Evolutionary conservation across 1,140 invertebrate genomes (phyloP), one percentile per base, ranked within the genome.

Genomic region (Trypoxylus dichotomus): DNA sequence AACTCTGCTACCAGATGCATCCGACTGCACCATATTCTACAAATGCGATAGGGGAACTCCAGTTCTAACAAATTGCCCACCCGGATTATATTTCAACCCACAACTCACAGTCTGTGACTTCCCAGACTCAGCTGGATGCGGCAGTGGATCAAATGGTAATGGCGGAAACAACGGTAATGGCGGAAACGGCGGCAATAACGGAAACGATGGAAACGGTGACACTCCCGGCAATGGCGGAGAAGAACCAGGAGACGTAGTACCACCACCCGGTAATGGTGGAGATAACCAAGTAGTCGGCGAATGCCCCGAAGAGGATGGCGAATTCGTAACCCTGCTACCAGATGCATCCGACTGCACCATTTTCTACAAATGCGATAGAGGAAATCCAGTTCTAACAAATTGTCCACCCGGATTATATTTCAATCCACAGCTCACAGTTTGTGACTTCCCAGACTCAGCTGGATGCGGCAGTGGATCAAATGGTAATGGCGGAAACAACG

Each of bases 361-460:
- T 37, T 92, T 89, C 85, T 91, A 88, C 83, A 86, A 87, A 79
- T 91, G 91, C 77, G 81, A 82, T 32, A 82, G 88, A 58, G 89
- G 90, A 0, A 43, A 82, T 10, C 87, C 89, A 43, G 81, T 88
- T 6, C 79, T 86, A 27, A 84, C 87, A 42, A 19, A 79, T 1
- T 93, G 91, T 79, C 82, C 86, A 0, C 75, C 77, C 0, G 84
- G 83, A 1, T 79, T 89, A 0, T 81, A 87, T 43, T 92, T 90
- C 77, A 89, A 91, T 80, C 82, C 87, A 8, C 79, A 82, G 11
- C 73, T 82, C 37, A 73, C 81, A 47, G 79, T 83, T 8, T 77
- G 76, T 21, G 76, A 77, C 37, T 41, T 15, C n/a, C 72, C 72
- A 19, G 41, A 41, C 0, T 21, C n/a, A 21, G 72, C 72, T 3